Percentiles rank a stretch among this genome's conserved stretches.
Evolutionary conservation across 2,113 vertebrate genomes (phyloP).

Genomic region (Ophiodon elongatus): DNA sequence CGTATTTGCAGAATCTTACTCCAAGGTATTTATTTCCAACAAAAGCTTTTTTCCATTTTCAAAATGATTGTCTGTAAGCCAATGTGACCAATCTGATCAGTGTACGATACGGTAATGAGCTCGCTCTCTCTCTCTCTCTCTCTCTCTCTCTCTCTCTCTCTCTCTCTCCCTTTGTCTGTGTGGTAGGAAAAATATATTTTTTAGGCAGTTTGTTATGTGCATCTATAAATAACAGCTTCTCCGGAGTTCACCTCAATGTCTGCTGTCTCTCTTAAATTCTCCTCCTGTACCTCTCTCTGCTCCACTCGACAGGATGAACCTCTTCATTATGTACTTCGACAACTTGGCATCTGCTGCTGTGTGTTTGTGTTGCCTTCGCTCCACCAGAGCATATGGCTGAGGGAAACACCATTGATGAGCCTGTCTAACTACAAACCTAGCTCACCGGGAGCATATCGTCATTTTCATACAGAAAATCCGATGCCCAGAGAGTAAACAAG

Average conservation of each 20-base stretch:
- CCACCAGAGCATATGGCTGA: constrained; percentile 53
- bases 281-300: constrained; percentile 12
- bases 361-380: constrained; percentile 15
- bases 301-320: constrained; percentile 26
- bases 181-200: too few relatives aligned
- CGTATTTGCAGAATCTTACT: background rate
- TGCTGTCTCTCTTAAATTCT: constrained; percentile 1
- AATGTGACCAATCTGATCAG: constrained; percentile 27
- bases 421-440: constrained; percentile 26
- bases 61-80: too few relatives aligned
- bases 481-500: background rate
- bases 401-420: constrained; percentile 51
- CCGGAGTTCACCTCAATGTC: constrained; percentile 7
- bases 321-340: constrained; percentile 51
- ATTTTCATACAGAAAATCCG: background rate
- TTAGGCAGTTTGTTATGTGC: background rate
- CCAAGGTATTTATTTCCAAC: background rate
- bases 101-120: background rate
- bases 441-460: constrained; percentile 3
- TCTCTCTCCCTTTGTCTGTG: too few relatives aligned
- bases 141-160: too few relatives aligned
- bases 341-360: constrained; percentile 19
- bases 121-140: background rate
- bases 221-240: constrained; percentile 29
- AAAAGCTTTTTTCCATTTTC: background rate